Evolutionary conservation across 2,113 vertebrate genomes (phyloP).

Genomic region (Pseudorasbora parva): DNA sequence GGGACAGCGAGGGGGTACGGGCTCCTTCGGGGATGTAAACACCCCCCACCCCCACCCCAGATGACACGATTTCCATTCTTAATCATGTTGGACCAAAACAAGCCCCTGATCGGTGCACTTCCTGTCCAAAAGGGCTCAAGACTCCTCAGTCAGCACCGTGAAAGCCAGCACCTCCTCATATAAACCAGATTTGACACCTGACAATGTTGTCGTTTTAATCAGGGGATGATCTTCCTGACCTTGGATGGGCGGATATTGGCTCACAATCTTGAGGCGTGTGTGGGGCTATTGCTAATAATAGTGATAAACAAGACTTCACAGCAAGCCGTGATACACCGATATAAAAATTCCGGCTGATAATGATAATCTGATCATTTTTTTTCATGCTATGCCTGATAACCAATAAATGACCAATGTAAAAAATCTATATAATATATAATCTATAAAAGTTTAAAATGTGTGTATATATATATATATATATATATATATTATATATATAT

Average conservation of each 20-base stretch:
- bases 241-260: neutral
- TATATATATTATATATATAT: no score
- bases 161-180: neutral
- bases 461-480: no score
- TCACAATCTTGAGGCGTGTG: neutral
- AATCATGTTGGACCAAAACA: constrained; percentile 7
- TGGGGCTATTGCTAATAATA: constrained; percentile 1
- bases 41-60: neutral
- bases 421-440: no score
- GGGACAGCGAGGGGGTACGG: neutral
- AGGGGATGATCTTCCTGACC: constrained; percentile 1
- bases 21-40: neutral
- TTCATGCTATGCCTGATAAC: neutral
- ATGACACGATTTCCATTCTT: neutral
- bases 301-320: constrained; percentile 4
- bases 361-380: neutral
- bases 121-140: neutral
- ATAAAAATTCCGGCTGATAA: neutral
- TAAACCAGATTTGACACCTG: constrained; percentile 1
- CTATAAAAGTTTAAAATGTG: no score
- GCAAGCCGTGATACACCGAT: neutral
- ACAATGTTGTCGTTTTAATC: constrained; percentile 1
- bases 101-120: neutral
- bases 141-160: neutral
- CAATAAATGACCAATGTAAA: neutral